Conservation (phyloP, 1,140 invertebrate species). For the Tetranychus urticae region DNA sequence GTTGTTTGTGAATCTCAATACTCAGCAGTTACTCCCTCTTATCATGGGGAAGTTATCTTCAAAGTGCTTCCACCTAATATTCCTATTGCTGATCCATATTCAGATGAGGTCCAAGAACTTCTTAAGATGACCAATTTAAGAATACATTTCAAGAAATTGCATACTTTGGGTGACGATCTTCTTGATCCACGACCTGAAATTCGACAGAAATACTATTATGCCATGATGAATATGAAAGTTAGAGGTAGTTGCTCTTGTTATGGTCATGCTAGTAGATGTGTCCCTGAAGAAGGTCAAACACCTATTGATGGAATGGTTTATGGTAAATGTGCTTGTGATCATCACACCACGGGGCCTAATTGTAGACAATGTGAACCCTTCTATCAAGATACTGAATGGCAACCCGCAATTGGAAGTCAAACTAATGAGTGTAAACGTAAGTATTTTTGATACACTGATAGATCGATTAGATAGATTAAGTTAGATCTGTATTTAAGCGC, state of each 20-base stretch:
- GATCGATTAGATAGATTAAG: no score
- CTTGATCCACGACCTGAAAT: constrained; percentile 60
- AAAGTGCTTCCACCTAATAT: constrained; percentile 58
- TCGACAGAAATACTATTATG: constrained; percentile 81
- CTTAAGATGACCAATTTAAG: constrained; percentile 82
- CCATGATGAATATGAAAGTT: constrained; percentile 85
- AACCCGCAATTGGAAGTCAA: constrained; percentile 67
- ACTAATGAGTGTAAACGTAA: constrained; percentile 70
- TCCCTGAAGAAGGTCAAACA: constrained; percentile 36
- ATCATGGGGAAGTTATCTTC: constrained; percentile 48
- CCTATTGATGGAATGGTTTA: constrained; percentile 57
- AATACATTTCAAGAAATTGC: constrained; percentile 76
- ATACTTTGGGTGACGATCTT: constrained; percentile 78
- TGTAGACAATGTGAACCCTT: constrained; percentile 81
- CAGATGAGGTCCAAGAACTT: constrained; percentile 65
- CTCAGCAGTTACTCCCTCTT: constrained; percentile 61
- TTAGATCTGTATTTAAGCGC: no score
- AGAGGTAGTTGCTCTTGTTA: constrained; percentile 96
- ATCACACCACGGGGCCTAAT: constrained; percentile 57
- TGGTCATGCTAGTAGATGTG: constrained; percentile 82
- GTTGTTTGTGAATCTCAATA: constrained; percentile 73
- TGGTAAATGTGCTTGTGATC: constrained; percentile 71
- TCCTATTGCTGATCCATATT: constrained; percentile 62
- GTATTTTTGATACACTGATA: not conserved
- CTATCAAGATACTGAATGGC: constrained; percentile 84